A percentile compares a stretch with the other conserved stretches of the same genome.
These are phyloP conservation scores for Drosophila mauritiana DNA, from an alignment of 1,140 invertebrate species.

Conservation along the genomic window DNA sequence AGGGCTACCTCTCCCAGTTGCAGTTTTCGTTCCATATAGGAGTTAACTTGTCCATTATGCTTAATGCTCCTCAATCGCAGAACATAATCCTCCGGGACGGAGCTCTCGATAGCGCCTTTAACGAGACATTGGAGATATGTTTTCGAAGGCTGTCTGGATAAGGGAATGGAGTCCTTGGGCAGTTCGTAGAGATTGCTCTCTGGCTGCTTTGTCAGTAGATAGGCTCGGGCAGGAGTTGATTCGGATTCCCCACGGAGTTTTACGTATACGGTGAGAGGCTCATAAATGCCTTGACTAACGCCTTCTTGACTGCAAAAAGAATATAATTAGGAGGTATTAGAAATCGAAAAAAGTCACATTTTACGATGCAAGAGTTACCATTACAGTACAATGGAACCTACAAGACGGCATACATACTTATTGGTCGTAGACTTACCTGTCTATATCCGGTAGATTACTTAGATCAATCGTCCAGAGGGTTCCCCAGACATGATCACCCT, in stretches of 20 bases:
- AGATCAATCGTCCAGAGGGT: slow-evolving; percentile 74
- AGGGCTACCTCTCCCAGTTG: slow-evolving; percentile 40
- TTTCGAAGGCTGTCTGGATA: slow-evolving; percentile 63
- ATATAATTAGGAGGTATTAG: background rate
- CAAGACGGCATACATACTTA: background rate
- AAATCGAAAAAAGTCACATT: too few species aligned
- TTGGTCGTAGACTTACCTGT: slow-evolving; percentile 47
- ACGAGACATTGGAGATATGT: slow-evolving; percentile 76
- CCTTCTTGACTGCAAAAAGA: slow-evolving; percentile 60
- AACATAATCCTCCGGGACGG: slow-evolving; percentile 60
- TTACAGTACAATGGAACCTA: too few species aligned
- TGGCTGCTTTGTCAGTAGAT: slow-evolving; percentile 60
- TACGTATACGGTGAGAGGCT: slow-evolving; percentile 50
- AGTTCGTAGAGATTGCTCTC: slow-evolving; percentile 43
- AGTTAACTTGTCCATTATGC: slow-evolving; percentile 54
- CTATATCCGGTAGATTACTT: slow-evolving; percentile 58
- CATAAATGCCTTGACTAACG: slow-evolving; percentile 55
- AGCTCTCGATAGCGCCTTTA: slow-evolving; percentile 71
- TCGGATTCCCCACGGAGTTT: slow-evolving; percentile 13
- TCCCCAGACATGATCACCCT: slow-evolving; percentile 49
- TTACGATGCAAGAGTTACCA: too few species aligned
- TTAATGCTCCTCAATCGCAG: slow-evolving; percentile 53
- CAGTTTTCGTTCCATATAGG: slow-evolving; percentile 41
- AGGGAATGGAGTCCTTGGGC: slow-evolving; percentile 16
- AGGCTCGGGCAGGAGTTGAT: slow-evolving; percentile 50